Percentiles rank a stretch among this genome's conserved stretches.
Evolutionary conservation across 2,797 vertebrate genomes (phyloP).

Genomic region (Sus cebifrons): DNA sequence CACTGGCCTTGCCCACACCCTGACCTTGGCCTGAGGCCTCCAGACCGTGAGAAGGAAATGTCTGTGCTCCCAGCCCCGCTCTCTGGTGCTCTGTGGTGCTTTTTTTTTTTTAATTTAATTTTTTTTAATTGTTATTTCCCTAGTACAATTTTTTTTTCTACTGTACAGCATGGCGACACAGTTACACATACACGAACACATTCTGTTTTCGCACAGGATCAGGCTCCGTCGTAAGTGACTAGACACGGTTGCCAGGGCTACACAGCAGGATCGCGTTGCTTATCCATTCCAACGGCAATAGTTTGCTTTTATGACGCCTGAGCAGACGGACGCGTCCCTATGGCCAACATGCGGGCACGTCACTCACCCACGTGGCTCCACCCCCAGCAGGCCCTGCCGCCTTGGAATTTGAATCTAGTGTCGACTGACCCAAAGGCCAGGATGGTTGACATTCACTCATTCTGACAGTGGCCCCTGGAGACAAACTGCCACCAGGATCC

Average conservation of each 20-base stretch:
- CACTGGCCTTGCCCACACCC: not conserved
- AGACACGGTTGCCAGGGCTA: too few species aligned
- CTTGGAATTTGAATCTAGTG: not conserved
- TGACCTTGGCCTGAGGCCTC: not conserved
- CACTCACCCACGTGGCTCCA: not conserved
- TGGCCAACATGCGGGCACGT: not conserved
- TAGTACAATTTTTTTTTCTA: too few species aligned
- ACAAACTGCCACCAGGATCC: not conserved
- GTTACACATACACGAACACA: too few species aligned
- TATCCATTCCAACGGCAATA: too few species aligned
- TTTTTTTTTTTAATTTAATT: too few species aligned
- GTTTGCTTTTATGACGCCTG: not conserved
- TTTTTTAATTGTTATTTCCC: too few species aligned
- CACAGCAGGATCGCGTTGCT: too few species aligned
- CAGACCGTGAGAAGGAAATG: not conserved
- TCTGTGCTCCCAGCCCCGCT: not conserved
- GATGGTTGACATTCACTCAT: accelerated
- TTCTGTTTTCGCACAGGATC: too few species aligned
- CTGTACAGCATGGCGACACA: too few species aligned
- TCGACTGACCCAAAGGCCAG: not conserved
- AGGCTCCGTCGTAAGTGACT: too few species aligned
- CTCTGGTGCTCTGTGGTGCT: too few species aligned
- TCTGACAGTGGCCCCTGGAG: not conserved
- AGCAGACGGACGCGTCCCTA: not conserved
- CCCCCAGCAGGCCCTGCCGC: not conserved